These are phyloP conservation scores for Dinomys branickii DNA, from an alignment of 2,113 vertebrate genomes.

Conservation along the genomic window DNA sequence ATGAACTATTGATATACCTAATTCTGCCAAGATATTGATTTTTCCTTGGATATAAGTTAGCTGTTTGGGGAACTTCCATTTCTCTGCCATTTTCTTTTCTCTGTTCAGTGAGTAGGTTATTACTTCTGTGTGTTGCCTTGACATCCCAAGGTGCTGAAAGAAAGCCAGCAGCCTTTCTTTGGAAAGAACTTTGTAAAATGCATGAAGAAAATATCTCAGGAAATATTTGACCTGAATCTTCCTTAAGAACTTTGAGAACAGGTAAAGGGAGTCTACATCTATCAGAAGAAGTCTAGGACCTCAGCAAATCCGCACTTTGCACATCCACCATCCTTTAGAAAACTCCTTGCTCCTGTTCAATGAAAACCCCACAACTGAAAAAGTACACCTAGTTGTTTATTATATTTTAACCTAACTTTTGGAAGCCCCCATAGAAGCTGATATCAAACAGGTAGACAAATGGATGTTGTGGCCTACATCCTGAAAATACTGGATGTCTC, in stretches of 20 bases:
- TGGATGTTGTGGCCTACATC: not conserved
- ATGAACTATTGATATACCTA: conserved; percentile 11
- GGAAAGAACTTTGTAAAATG: conserved; percentile 41
- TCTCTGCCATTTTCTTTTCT: conserved; percentile 40
- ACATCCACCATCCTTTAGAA: not conserved
- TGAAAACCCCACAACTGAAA: not conserved
- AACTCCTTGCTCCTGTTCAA: not conserved
- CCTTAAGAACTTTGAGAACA: not conserved
- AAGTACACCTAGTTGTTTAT: not conserved
- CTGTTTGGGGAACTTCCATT: not conserved
- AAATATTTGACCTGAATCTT: conserved; percentile 38
- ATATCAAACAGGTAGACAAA: not conserved
- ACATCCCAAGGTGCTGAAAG: not conserved
- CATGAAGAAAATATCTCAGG: conserved; percentile 9
- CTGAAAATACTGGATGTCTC: conserved; percentile 37
- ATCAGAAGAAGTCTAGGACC: not conserved
- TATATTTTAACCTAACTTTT: not conserved
- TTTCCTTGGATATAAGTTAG: conserved; percentile 19
- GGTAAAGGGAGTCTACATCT: not conserved
- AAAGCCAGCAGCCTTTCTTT: conserved; percentile 5
- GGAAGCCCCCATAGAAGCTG: not conserved
- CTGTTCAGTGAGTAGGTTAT: not conserved
- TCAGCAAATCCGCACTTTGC: not conserved
- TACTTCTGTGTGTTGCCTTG: conserved; percentile 36
- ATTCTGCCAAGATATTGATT: conserved; percentile 43